Conservation (phyloP, 2,113 vertebrate species). For the Entelurus aequoreus region DNA sequence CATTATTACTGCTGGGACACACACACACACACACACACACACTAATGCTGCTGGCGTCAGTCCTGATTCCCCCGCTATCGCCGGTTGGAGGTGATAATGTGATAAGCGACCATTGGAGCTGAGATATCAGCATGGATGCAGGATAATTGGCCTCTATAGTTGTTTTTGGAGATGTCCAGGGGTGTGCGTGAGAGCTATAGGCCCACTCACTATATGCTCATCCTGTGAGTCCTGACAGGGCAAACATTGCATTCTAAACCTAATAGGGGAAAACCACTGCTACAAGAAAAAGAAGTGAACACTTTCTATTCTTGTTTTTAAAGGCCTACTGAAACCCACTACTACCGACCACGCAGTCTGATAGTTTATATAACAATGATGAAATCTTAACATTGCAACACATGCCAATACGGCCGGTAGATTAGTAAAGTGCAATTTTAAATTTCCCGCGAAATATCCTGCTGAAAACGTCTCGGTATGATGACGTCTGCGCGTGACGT, state of each 20-base stretch:
- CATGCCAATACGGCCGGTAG: too few relatives aligned
- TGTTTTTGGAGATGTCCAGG: not conserved
- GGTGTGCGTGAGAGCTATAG: not conserved
- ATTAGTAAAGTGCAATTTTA: too few relatives aligned
- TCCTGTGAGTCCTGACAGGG: slow-evolving; percentile 34
- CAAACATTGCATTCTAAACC: slow-evolving; percentile 36
- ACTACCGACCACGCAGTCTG: too few relatives aligned
- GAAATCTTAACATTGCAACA: too few relatives aligned
- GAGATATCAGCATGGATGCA: slow-evolving; percentile 50
- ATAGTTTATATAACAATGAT: too few relatives aligned
- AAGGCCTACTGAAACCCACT: too few relatives aligned
- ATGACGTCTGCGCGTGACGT: too few relatives aligned
- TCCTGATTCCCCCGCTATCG: slow-evolving; percentile 34
- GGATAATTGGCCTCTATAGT: slow-evolving; percentile 50
- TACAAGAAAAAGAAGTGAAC: slow-evolving; percentile 10
- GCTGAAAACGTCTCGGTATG: too few relatives aligned
- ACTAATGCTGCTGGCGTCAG: slow-evolving; percentile 49
- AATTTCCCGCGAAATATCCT: too few relatives aligned
- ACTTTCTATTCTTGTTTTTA: slow-evolving; percentile 4
- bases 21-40: slow-evolving; percentile 33
- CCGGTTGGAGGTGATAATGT: slow-evolving; percentile 63
- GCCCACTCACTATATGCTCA: not conserved
- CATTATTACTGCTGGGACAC: slow-evolving; percentile 67
- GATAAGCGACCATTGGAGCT: slow-evolving; percentile 34
- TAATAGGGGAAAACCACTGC: slow-evolving; percentile 45